These are phyloP conservation scores for Calliopum simillimum DNA, from an alignment of 2,888 invertebrate genomes.

Conservation along the genomic window DNA sequence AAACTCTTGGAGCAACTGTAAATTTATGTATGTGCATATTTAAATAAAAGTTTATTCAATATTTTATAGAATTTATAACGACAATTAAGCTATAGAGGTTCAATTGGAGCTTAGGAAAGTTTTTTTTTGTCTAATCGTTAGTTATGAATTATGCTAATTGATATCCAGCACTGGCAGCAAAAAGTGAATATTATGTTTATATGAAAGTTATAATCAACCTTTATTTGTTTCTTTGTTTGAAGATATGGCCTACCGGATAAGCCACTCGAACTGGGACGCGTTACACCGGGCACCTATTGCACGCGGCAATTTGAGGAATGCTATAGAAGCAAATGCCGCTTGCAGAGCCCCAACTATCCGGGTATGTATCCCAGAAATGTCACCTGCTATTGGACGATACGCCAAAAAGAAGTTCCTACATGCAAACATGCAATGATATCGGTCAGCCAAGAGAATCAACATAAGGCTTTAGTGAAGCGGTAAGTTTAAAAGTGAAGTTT, in stretches of 20 bases:
- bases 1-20: too few species aligned
- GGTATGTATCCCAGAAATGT: slow-evolving; percentile 86
- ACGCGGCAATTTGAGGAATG: slow-evolving; percentile 88
- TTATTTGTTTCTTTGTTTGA: not conserved
- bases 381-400: slow-evolving; percentile 89
- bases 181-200: too few species aligned
- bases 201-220: not conserved
- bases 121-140: too few species aligned
- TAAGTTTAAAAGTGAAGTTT: too few species aligned
- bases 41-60: too few species aligned
- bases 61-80: too few species aligned
- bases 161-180: too few species aligned
- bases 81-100: too few species aligned
- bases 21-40: too few species aligned
- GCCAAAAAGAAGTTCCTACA: slow-evolving; percentile 86
- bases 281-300: slow-evolving; percentile 86
- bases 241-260: slow-evolving; percentile 81
- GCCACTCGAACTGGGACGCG: slow-evolving; percentile 84
- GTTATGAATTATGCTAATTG: too few species aligned
- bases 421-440: slow-evolving; percentile 94
- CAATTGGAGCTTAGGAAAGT: too few species aligned
- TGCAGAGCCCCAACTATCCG: slow-evolving; percentile 92
- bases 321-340: slow-evolving; percentile 84
- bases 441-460: slow-evolving; percentile 81
- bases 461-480: slow-evolving; percentile 68